Evolutionary conservation across 2,888 invertebrate genomes (phyloP).

Genomic region (Aethes cnicana): DNA sequence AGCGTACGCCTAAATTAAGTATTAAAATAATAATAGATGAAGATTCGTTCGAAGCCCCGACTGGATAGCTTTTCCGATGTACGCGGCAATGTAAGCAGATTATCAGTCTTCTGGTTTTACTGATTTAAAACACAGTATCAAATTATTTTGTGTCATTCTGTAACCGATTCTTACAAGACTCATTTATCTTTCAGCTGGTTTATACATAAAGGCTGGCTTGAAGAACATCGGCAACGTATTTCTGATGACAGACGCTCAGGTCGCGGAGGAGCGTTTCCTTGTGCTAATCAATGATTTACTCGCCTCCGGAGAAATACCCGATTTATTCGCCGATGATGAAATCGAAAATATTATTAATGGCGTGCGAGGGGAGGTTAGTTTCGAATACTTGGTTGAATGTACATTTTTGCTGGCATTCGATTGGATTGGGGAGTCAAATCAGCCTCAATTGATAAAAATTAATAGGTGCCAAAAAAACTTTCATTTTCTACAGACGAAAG

Average conservation of each 20-base stretch:
- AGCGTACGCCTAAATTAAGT: too few species aligned
- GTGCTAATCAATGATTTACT: conserved; percentile 96
- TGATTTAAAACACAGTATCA: too few species aligned
- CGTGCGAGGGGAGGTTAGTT: conserved; percentile 86
- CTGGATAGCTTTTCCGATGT: too few species aligned
- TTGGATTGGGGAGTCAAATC: too few species aligned
- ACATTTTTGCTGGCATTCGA: too few species aligned
- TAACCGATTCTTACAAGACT: too few species aligned
- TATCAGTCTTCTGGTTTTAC: too few species aligned
- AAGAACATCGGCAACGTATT: conserved; percentile 93
- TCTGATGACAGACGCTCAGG: conserved; percentile 96
- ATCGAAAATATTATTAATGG: conserved; percentile 91
- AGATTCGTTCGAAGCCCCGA: too few species aligned
- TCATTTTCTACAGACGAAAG: conserved; percentile 83
- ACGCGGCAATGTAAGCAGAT: too few species aligned
- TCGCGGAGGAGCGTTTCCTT: conserved; percentile 94
- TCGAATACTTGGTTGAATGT: not conserved
- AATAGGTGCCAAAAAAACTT: not conserved
- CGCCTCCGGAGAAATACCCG: conserved; percentile 96
- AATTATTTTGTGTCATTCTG: too few species aligned
- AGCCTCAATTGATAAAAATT: too few species aligned
- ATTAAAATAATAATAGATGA: too few species aligned
- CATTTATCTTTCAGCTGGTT: conserved; percentile 83
- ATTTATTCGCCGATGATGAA: conserved; percentile 94
- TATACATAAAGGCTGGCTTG: conserved; percentile 94